phyloP scores from a whole-genome alignment of 2,888 invertebrate genomes.

The Nomada fucata region DNA sequence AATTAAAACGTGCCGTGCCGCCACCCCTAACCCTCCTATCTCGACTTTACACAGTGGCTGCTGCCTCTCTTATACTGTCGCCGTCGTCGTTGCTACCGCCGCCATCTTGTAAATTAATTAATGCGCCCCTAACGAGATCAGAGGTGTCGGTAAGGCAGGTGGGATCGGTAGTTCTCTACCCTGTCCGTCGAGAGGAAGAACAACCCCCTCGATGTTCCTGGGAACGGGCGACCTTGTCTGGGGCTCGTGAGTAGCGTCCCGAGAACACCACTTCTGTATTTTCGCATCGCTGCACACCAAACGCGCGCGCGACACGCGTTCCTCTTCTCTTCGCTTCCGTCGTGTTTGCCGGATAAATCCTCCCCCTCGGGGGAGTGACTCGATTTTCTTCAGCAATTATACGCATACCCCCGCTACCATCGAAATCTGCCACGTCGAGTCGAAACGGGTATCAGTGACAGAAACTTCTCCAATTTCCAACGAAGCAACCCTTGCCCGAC shows the following conservation, averaged over 20 bases:
- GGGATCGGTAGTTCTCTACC: constrained; percentile 74
- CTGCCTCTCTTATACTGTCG: constrained; percentile 59
- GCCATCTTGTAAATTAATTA: constrained; percentile 83
- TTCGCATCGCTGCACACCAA: constrained; percentile 20
- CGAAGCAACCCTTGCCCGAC: neutral
- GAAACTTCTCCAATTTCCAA: neutral
- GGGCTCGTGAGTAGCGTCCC: constrained; percentile 43
- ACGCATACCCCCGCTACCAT: neutral
- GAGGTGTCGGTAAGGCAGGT: constrained; percentile 81
- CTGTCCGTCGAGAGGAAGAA: constrained; percentile 66
- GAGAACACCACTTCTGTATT: constrained; percentile 41
- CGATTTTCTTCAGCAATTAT: neutral
- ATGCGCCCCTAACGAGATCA: constrained; percentile 82
- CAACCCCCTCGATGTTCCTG: constrained; percentile 37
- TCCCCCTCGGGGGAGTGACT: neutral
- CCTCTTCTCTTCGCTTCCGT: neutral
- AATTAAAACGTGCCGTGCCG: constrained; percentile 78
- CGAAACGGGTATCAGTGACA: neutral
- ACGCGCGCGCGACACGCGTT: constrained; percentile 6
- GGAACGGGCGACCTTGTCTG: constrained; percentile 28
- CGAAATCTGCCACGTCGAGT: too few relatives aligned
- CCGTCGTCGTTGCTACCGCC: constrained; percentile 64
- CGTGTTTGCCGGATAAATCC: constrained; percentile 19
- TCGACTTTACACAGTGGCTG: constrained; percentile 57
- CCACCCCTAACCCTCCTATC: constrained; percentile 53